Percentiles rank a stretch among this genome's conserved stretches.
These are phyloP conservation scores for Tortricodes alternella DNA, from an alignment of 2,888 invertebrate genomes.

Conservation along the genomic window DNA sequence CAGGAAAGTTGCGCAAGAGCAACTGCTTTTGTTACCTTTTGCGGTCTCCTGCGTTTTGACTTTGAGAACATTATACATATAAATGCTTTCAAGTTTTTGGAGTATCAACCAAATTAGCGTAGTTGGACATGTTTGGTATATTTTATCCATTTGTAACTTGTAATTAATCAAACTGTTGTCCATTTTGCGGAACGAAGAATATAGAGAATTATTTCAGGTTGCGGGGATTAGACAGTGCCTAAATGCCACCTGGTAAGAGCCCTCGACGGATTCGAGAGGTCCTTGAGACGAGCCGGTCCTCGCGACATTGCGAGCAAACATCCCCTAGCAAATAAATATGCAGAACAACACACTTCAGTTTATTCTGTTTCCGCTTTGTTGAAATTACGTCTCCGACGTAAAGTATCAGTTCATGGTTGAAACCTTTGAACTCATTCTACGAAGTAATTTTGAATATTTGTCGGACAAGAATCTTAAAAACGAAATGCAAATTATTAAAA, in stretches of 20 bases:
- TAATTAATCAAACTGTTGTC: too few relatives aligned
- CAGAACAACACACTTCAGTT: conserved; percentile 41
- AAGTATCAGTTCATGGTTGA: too few relatives aligned
- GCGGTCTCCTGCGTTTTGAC: not conserved
- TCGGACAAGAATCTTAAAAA: too few relatives aligned
- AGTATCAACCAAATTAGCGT: too few relatives aligned
- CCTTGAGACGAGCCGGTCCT: conserved; percentile 69
- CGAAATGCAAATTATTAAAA: too few relatives aligned
- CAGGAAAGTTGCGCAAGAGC: conserved; percentile 3
- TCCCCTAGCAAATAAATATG: conserved; percentile 52
- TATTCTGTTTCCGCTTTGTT: not conserved
- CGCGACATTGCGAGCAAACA: conserved; percentile 65
- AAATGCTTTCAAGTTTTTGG: too few relatives aligned
- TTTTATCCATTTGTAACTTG: not conserved
- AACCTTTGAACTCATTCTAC: too few relatives aligned
- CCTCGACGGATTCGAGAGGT: conserved; percentile 56
- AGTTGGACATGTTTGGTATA: too few relatives aligned
- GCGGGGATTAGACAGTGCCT: conserved; percentile 67
- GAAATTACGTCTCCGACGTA: not conserved
- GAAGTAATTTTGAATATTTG: too few relatives aligned
- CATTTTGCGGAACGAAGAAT: too few relatives aligned
- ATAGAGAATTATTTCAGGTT: conserved; percentile 36
- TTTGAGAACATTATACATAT: too few relatives aligned
- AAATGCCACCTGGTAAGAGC: conserved; percentile 65
- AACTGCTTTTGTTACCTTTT: conserved; percentile 3